Evolutionary conservation across 2,113 vertebrate genomes (phyloP).

Genomic region (Aldabrachelys gigantea): DNA sequence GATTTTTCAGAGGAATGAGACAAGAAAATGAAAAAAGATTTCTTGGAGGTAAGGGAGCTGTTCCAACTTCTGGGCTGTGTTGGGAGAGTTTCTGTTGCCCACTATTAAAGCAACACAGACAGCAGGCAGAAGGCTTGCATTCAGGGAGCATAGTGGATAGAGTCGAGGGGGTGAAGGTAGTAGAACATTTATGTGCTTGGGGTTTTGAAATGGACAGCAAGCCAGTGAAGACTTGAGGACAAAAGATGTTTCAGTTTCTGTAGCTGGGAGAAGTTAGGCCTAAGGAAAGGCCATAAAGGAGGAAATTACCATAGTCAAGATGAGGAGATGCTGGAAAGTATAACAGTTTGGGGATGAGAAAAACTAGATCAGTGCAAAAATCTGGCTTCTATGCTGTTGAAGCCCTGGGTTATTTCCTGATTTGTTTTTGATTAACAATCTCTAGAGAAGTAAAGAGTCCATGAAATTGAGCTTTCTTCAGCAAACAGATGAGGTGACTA

Average conservation of each 20-base stretch:
- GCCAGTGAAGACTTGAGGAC: rapidly evolving
- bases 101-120: background rate
- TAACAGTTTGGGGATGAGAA: background rate
- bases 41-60: background rate
- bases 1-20: background rate
- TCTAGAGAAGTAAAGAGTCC: background rate
- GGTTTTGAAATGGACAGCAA: background rate
- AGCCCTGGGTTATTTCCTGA: background rate
- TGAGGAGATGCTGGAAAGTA: background rate
- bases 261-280: rapidly evolving
- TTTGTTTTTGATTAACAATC: conserved; percentile 11
- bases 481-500: background rate
- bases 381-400: conserved; percentile 20
- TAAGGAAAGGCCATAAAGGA: background rate
- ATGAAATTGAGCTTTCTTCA: background rate
- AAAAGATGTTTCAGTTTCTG: background rate
- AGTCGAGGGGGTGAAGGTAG: background rate
- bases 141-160: background rate
- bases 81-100: background rate
- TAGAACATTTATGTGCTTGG: background rate
- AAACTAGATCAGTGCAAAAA: background rate
- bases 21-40: background rate
- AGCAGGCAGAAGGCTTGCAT: background rate
- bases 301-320: rapidly evolving
- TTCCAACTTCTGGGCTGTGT: rapidly evolving